These are phyloP conservation scores for Lepeophtheirus salmonis DNA, from an alignment of 1,140 invertebrate genomes.

Conservation along the genomic window DNA sequence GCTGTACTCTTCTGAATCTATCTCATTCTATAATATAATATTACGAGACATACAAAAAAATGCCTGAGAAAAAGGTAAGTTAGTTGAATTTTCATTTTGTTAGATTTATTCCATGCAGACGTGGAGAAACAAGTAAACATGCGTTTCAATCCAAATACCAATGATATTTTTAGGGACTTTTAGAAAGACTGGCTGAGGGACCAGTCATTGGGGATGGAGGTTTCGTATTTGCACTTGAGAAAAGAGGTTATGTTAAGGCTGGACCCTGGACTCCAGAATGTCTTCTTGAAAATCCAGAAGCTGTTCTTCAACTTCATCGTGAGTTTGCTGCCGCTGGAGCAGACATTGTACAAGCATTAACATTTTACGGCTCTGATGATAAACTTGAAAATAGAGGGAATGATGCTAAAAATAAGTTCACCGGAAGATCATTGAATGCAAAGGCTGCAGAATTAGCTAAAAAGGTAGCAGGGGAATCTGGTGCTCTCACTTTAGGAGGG, in stretches of 20 bases:
- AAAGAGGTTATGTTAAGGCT: constrained; percentile 31
- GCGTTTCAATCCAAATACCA: not conserved
- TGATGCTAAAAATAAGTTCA: constrained; percentile 24
- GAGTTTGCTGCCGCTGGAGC: constrained; percentile 30
- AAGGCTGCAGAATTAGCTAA: constrained; percentile 26
- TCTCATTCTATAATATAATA: not conserved
- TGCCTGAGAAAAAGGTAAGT: not conserved
- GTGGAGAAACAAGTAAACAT: no score
- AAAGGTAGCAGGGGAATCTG: constrained; percentile 28
- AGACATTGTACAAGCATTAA: constrained; percentile 31
- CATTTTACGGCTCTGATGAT: constrained; percentile 31
- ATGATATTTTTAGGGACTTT: constrained; percentile 23
- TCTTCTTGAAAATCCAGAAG: constrained; percentile 28
- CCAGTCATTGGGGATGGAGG: constrained; percentile 29
- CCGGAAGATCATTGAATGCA: constrained; percentile 21
- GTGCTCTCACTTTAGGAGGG: constrained; percentile 26
- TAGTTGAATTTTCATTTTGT: not conserved
- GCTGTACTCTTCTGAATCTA: not conserved
- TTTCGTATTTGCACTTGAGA: constrained; percentile 31
- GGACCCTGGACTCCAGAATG: constrained; percentile 32
- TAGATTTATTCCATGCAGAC: not conserved
- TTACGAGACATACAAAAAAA: no score
- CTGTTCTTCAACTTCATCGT: constrained; percentile 24
- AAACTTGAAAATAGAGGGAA: constrained; percentile 30
- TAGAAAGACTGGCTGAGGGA: constrained; percentile 28